These are phyloP conservation scores for Callyntrura sp. DNA, from an alignment of 2,888 invertebrate genomes.

Conservation along the genomic window DNA sequence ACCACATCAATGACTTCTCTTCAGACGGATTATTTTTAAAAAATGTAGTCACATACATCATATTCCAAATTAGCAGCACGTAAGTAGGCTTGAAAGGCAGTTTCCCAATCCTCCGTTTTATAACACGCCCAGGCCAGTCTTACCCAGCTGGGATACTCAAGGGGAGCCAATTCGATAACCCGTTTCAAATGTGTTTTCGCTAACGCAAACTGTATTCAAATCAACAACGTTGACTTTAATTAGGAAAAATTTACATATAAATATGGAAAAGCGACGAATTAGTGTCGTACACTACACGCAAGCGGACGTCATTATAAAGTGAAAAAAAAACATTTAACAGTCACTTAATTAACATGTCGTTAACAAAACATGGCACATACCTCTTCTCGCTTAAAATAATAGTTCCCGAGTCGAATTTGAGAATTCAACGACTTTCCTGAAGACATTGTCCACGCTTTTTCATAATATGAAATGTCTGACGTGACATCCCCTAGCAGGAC, in stretches of 20 bases:
- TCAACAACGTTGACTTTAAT: not conserved
- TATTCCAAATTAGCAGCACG: slow-evolving; percentile 94
- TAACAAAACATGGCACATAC: too few species aligned
- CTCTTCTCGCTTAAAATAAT: slow-evolving; percentile 90
- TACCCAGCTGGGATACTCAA: slow-evolving; percentile 95
- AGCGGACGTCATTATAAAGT: too few species aligned
- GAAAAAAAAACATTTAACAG: too few species aligned
- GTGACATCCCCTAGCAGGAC: slow-evolving; percentile 95
- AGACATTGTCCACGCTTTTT: slow-evolving; percentile 96
- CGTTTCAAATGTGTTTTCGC: slow-evolving; percentile 93
- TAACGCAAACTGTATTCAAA: slow-evolving; percentile 88
- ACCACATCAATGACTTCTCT: too few species aligned
- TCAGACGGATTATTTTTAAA: too few species aligned
- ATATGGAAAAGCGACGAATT: too few species aligned
- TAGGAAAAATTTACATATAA: too few species aligned
- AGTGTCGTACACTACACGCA: too few species aligned
- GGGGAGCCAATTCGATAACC: slow-evolving; percentile 93
- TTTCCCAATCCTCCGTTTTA: slow-evolving; percentile 91
- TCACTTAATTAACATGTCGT: too few species aligned
- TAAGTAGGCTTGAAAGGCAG: slow-evolving; percentile 94
- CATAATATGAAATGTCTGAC: slow-evolving; percentile 92
- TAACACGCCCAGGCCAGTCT: slow-evolving; percentile 95
- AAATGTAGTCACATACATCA: slow-evolving; percentile 87
- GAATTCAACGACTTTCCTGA: slow-evolving; percentile 92
- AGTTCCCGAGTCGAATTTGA: slow-evolving; percentile 95